Percentiles rank a stretch among this genome's conserved stretches.
Conservation (phyloP, 92 coral and sea anemone species). For the Virgularia gustaviana region DNA sequence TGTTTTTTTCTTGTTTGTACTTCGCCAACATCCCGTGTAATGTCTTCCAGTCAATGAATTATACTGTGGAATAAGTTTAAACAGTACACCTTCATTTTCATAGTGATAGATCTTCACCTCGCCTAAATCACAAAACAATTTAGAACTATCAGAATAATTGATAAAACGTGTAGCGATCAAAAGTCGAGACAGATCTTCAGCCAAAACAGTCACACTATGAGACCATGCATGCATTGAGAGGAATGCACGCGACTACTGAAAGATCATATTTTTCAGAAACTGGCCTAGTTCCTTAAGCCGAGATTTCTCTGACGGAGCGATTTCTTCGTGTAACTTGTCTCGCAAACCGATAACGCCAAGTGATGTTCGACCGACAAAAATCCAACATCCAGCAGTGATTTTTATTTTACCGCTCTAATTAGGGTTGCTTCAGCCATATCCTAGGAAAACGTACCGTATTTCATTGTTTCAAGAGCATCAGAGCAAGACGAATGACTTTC, state of each 20-base stretch:
- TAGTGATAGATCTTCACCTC: conserved; percentile 26
- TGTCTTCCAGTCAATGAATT: conserved; percentile 6
- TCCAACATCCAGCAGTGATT: not conserved
- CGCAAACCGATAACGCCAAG: no score
- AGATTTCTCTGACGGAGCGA: no score
- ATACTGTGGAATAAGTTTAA: conserved; percentile 11
- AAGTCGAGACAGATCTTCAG: not conserved
- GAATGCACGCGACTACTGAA: not conserved
- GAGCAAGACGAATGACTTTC: no score
- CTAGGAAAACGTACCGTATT: not conserved
- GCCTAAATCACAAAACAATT: not conserved
- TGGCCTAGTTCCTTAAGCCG: no score
- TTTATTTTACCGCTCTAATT: not conserved
- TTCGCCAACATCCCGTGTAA: conserved; percentile 20
- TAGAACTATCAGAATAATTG: not conserved
- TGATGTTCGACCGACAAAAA: no score
- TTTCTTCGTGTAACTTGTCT: no score
- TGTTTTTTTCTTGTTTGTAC: not conserved
- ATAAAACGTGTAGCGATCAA: not conserved
- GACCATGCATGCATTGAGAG: not conserved
- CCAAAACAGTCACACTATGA: no score
- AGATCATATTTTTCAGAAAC: no score
- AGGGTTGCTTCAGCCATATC: no score
- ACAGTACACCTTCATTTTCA: not conserved
- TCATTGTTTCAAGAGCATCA: no score